Evolutionary conservation across 2,888 invertebrate genomes (phyloP).

Genomic region (Lasius platythorax): DNA sequence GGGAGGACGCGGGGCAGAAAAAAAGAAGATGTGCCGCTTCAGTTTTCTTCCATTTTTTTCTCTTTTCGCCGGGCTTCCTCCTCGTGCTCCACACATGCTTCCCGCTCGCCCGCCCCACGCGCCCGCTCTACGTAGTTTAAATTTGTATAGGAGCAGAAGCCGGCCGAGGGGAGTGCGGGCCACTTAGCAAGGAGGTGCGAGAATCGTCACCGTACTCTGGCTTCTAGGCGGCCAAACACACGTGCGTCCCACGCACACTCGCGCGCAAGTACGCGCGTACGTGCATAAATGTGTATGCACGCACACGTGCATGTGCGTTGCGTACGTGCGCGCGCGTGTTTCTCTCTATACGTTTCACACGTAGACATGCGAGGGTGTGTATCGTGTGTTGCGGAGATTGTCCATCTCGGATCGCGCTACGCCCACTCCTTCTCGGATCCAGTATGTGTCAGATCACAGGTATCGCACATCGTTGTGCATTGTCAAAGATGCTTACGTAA

Average conservation of each 20-base stretch:
- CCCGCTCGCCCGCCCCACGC: slow-evolving; percentile 49
- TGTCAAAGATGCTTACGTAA: slow-evolving; percentile 76
- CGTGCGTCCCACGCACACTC: slow-evolving; percentile 38
- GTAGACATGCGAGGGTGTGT: not conserved
- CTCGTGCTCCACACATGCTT: slow-evolving; percentile 47
- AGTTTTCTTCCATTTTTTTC: slow-evolving; percentile 63
- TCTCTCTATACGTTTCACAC: not conserved
- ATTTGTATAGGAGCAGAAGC: slow-evolving; percentile 85
- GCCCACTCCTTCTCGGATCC: slow-evolving; percentile 17
- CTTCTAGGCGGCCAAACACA: slow-evolving; percentile 83
- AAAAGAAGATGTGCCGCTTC: slow-evolving; percentile 72
- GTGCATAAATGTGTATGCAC: not conserved
- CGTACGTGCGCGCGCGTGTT: not conserved
- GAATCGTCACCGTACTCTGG: slow-evolving; percentile 86
- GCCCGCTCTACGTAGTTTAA: slow-evolving; percentile 81
- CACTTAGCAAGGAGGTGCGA: slow-evolving; percentile 86
- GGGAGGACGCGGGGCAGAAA: slow-evolving; percentile 44
- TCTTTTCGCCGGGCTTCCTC: slow-evolving; percentile 53
- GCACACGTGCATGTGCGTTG: not conserved
- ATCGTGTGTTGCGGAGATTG: slow-evolving; percentile 39
- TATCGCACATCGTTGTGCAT: slow-evolving; percentile 70
- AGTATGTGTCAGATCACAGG: slow-evolving; percentile 57
- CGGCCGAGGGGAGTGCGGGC: slow-evolving; percentile 80
- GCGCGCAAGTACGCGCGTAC: slow-evolving; percentile 21
- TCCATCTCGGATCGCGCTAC: slow-evolving; percentile 46